Percentiles rank a stretch among this genome's conserved stretches.
Conservation (phyloP, 2,797 vertebrate genomes). For the Pseudochirops corinnae region DNA sequence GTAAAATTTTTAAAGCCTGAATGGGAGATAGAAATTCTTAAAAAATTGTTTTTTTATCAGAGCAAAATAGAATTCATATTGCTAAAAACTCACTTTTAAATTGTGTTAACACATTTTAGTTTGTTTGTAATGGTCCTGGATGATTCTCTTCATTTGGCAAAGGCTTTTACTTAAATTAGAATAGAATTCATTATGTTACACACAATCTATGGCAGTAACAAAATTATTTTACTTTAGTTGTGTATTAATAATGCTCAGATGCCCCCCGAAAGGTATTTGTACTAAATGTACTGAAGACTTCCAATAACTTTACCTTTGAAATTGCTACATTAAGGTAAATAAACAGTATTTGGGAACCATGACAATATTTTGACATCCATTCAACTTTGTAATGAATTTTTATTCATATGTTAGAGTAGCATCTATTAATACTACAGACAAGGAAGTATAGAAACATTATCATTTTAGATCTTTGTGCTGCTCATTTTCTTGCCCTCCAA, state of each 20-base stretch:
- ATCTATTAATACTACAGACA: neutral
- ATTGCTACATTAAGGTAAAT: neutral
- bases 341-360: neutral
- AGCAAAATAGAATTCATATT: conserved; percentile 38
- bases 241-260: conserved; percentile 36
- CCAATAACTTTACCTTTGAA: neutral
- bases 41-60: conserved; percentile 7
- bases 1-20: neutral
- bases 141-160: neutral
- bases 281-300: neutral
- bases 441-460: neutral
- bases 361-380: neutral
- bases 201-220: neutral
- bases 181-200: conserved; percentile 45
- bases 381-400: neutral
- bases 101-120: neutral
- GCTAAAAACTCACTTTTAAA: conserved; percentile 40
- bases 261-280: conserved; percentile 26
- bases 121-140: conserved; percentile 35
- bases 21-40: neutral
- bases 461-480: neutral
- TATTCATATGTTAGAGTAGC: neutral
- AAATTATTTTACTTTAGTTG: conserved; percentile 33
- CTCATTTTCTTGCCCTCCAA: neutral
- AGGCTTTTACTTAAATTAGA: conserved; percentile 27